Base-by-base conservation (phyloP, 2,113 vertebrate species). In the Tricholaema leucomelas region DNA sequence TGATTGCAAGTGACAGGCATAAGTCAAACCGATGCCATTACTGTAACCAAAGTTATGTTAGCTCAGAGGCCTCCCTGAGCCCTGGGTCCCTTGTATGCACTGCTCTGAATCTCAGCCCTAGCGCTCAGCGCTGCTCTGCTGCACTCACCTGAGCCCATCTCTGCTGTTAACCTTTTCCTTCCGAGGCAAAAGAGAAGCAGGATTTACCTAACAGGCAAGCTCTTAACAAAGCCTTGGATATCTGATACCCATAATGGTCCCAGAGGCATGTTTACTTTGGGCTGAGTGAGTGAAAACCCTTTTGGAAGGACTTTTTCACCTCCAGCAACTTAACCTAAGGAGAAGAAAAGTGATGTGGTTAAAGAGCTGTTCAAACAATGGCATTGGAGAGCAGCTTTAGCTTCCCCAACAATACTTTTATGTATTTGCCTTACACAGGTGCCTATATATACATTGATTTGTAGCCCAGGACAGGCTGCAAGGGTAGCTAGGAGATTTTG, bases 261-360 rank as follows among this genome's bases (percentile, higher is more conserved):
- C 88, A 81, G 92, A 96, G 92, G 92, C 94, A 93, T 97, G 96
- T 97, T 97, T 97, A 95, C 96, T 93, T 96, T 96, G 91, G 86
- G 38, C 52, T 89, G 91, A 96, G 56, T 96, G 95, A 97, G 92
- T 90, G 96, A 95, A 96, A 95, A 92, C 91, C 92, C 87, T 96
- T 97, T 92, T 93, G 94, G 92, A 94, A 93, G 79, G 91, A 85
- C 83, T 94, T 95, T 96, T 97, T 95, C 92, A 95, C 94, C 94
- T 92, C 90, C 50, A 93, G 94, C 11, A 21, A 93, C 89, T 95
- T 96, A 91, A 87, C 71, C 79, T 95, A 95, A 96, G 16, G 81
- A 96, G 93, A 94, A 94, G 94, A 95, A 95, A 94, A 94, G 94
- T 93, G 95, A 96, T 95, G 96, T 92, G 92, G 87, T 93, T 96